Conservation (phyloP, 2,797 vertebrate genomes). For the Crenuchus spilurus region DNA sequence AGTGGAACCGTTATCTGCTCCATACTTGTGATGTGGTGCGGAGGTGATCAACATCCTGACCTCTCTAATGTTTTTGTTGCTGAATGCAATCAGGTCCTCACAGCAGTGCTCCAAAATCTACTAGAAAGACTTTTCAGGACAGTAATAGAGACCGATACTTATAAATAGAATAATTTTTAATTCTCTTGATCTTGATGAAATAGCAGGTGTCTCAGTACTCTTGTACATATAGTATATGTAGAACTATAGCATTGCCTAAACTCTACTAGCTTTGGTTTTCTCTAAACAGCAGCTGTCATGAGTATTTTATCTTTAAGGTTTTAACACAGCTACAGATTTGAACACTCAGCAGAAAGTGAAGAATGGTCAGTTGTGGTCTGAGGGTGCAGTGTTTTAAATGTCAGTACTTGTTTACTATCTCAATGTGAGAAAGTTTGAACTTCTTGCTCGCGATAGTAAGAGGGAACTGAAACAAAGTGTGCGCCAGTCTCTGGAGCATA, state of each 20-base stretch:
- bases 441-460: slow-evolving; percentile 14
- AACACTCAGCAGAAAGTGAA: neutral
- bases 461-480: slow-evolving; percentile 44
- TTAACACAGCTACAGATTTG: neutral
- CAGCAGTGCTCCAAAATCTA: too few relatives aligned
- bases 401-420: slow-evolving; percentile 31
- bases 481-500: slow-evolving; percentile 22
- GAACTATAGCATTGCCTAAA: neutral
- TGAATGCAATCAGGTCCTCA: too few relatives aligned
- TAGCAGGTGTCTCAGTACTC: too few relatives aligned
- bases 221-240: too few relatives aligned
- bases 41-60: too few relatives aligned
- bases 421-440: slow-evolving; percentile 18
- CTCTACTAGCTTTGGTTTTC: neutral
- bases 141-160: too few relatives aligned
- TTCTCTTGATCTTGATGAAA: too few relatives aligned
- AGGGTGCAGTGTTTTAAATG: slow-evolving; percentile 36
- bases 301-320: neutral
- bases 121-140: too few relatives aligned
- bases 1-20: too few relatives aligned
- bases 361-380: slow-evolving; percentile 14
- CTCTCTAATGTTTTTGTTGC: too few relatives aligned
- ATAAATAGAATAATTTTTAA: too few relatives aligned
- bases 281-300: neutral
- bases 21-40: too few relatives aligned